These are phyloP conservation scores for Acestrorhynchus altus DNA, from an alignment of 2,797 vertebrate species.

Conservation along the genomic window DNA sequence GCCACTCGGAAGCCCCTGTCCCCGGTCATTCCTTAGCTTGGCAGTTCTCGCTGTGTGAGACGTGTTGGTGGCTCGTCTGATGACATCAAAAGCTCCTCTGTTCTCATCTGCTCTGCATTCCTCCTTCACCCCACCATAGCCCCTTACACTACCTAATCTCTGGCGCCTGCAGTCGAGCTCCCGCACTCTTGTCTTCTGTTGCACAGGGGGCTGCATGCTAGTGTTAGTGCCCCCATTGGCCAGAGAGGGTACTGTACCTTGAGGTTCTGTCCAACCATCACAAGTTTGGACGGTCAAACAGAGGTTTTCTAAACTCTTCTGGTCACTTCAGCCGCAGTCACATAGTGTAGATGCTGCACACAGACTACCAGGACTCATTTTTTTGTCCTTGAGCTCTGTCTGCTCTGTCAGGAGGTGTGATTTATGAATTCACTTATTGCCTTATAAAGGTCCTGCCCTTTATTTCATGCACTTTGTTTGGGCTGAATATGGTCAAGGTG, in stretches of 20 bases:
- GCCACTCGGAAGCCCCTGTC: not conserved
- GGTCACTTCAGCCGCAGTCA: not conserved
- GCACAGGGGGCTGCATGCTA: not conserved
- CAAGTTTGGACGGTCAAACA: not conserved
- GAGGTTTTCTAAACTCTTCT: not conserved
- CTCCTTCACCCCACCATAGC: constrained; percentile 10
- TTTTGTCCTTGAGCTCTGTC: constrained; percentile 12
- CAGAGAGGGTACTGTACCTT: not conserved
- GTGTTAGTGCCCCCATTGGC: constrained; percentile 27
- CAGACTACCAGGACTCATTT: constrained; percentile 3
- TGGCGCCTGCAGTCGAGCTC: constrained; percentile 16
- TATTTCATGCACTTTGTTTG: constrained; percentile 11
- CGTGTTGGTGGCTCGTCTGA: not conserved
- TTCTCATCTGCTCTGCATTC: constrained; percentile 8
- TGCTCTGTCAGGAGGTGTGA: constrained; percentile 39
- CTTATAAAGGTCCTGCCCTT: constrained; percentile 33
- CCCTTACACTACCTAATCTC: constrained; percentile 12
- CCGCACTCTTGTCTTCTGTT: not conserved
- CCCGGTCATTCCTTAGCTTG: constrained; percentile 28
- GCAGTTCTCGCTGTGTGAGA: not conserved
- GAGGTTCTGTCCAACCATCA: constrained; percentile 13
- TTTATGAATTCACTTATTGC: constrained; percentile 50
- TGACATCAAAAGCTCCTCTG: constrained; percentile 29
- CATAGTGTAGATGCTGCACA: not conserved
- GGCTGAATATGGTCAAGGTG: constrained; percentile 38